Base-by-base conservation (phyloP, 2,113 vertebrate genomes). In the Indri indri region DNA sequence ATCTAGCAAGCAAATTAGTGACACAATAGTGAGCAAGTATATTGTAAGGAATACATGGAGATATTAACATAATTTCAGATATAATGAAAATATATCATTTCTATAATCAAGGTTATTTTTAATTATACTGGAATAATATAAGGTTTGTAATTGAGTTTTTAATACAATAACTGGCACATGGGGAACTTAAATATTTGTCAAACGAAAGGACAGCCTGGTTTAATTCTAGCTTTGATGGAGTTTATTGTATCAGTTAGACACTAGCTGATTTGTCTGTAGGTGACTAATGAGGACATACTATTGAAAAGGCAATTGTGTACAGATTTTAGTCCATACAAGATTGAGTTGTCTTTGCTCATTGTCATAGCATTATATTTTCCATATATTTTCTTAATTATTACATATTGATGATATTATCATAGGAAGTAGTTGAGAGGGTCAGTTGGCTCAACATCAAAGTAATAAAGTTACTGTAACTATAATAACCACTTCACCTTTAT, bases 81-180 rank as follows among this genome's bases (percentile, higher is more conserved):
- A 32, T 76, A 80, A 79, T 59, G 23, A 95, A 59, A 57, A 80
- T 12, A 73, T 85, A 4, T 22, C 40, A n/a, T 74, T 94, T 95
- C 57, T 71, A 94, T 45, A 94, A 76, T 50, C 17, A 92, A 96
- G 57, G 10, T 45, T 95, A 45, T 80, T 94, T 95, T 66, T 84
- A 95, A 71, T 90, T 88, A 88, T 90, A 77, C 83, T 92, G 17
- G 22, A 71, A 81, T 82, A 74, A 80, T 52, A 71, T 45, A 57
- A 84, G 25, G 6, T 47, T 84, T 94, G 25, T 77, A 37, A 94
- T 13, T 92, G 57, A 94, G 42, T 50, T 97, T 13, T 73, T 42
- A 92, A 90, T 34, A 76, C 0, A 83, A 57, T 76, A 47, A 14
- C 32, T 45, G 76, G 25, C 57, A 80, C 22, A 57, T 6, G 61